phyloP scores from a whole-genome alignment of 1,140 invertebrate genomes.

The Acromyrmex charruanus region DNA sequence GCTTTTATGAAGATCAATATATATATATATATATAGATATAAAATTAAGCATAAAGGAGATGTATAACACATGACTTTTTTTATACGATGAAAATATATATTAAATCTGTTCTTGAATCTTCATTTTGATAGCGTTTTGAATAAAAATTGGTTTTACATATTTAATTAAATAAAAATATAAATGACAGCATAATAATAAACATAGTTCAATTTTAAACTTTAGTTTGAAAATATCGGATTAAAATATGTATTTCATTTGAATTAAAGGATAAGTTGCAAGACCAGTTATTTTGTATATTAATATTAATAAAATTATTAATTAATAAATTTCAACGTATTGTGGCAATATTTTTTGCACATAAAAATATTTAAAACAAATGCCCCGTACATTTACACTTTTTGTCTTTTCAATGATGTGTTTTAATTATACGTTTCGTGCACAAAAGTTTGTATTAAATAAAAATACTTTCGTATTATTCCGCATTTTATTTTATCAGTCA shows the following conservation, averaged over 20 bases:
- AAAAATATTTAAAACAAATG: constrained; percentile 20
- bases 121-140: too few relatives aligned
- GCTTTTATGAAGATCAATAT: constrained; percentile 1
- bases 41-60: background rate
- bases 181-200: constrained; percentile 8
- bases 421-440: background rate
- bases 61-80: background rate
- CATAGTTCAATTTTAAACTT: background rate
- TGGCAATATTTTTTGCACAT: background rate
- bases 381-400: background rate
- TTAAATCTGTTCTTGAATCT: too few relatives aligned
- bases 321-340: background rate
- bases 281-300: constrained; percentile 47
- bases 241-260: background rate
- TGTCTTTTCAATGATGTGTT: background rate
- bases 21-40: constrained; percentile 1
- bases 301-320: constrained; percentile 36
- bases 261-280: background rate
- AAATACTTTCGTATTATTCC: background rate
- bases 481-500: constrained; percentile 2
- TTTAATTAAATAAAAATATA: background rate
- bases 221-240: background rate
- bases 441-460: constrained; percentile 10
- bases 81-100: background rate
- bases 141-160: too few relatives aligned